phyloP scores from a whole-genome alignment of 1,140 invertebrate genomes.

The Drosophila quadrilineata region DNA sequence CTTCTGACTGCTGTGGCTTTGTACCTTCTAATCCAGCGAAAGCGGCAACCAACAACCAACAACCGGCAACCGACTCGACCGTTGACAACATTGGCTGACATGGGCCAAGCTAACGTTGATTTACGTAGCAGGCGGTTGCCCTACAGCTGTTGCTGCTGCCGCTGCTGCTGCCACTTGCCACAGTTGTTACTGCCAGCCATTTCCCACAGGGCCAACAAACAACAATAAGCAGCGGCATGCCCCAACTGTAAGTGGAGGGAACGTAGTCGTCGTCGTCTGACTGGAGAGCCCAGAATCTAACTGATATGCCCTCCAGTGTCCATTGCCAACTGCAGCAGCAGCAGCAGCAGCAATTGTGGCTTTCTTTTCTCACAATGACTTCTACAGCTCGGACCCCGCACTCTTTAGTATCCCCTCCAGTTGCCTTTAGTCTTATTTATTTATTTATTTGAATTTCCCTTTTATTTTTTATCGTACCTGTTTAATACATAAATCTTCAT shows the following conservation, averaged over 20 bases:
- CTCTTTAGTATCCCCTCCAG: conserved; percentile 19
- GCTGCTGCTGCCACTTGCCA: conserved; percentile 55
- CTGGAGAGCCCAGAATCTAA: conserved; percentile 28
- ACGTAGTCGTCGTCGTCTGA: conserved; percentile 34
- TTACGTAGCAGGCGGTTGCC: conserved; percentile 41
- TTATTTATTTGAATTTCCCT: conserved; percentile 13
- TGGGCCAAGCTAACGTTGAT: conserved; percentile 63
- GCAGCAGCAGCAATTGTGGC: conserved; percentile 18
- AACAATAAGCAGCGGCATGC: conserved; percentile 51
- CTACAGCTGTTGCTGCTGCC: too few species aligned
- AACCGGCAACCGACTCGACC: neutral
- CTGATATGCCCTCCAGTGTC: conserved; percentile 16
- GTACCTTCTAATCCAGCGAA: neutral
- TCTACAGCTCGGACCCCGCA: too few species aligned
- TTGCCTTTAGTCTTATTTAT: conserved; percentile 12
- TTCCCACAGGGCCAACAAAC: conserved; percentile 71
- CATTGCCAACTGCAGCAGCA: conserved; percentile 7
- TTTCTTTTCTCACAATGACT: conserved; percentile 14
- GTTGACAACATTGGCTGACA: conserved; percentile 49
- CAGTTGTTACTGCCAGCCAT: conserved; percentile 17
- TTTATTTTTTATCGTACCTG: conserved; percentile 36
- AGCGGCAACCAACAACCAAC: neutral
- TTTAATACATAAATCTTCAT: conserved; percentile 68
- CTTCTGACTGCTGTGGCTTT: neutral
- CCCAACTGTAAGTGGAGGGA: conserved; percentile 14